Evolutionary conservation across 1,140 invertebrate species (phyloP), one percentile per base, ranked within the genome.

Genomic region (Berghia stephanieae): DNA sequence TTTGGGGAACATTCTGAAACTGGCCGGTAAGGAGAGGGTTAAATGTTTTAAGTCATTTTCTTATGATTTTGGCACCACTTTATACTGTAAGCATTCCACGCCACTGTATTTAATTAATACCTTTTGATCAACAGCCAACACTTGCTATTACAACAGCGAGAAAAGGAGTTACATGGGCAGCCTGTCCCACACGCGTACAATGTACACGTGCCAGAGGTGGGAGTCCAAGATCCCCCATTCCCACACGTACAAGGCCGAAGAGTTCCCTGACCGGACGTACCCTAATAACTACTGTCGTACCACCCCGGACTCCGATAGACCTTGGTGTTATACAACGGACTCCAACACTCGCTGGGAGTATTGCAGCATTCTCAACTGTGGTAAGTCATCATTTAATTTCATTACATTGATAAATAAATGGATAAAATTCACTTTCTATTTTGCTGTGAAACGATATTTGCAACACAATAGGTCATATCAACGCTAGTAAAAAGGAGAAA

Each of bases 251-350:
- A 82, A 44, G 40, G 78, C 63, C 3, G 52, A 66, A 18, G 82
- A 84, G 44, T 87, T 87, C 67, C 82, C 84, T 0, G 86, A 87
- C 63, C 75, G 75, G 3, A 44, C 10, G 40, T 82, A 80, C 67
- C 85, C 96, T 3, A 94, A 96, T 86, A 98, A 98, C 90, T 96
- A 94, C 86, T 99, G 97, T 88, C 92, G 97, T 83, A 98, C 98
- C 91, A 96, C 96, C 3, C 96, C 96, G 2, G 96, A 95, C n/a
- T 83, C 85, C 1, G 95, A 96, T 85, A 92, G 93, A 3, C 97
- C 97, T 1, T 98, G 97, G 97, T 99, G 97, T 90, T 99, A 98
- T 85, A 98, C 97, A 0, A 93, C 93, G 78, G 93, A 98, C 88
- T 91, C 93, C 46, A 89, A 91, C 67, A 79, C 78, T 13, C 57